Percentiles rank a stretch among this genome's conserved stretches.
phyloP scores from a whole-genome alignment of 1,140 invertebrate genomes.

The Atta texana region DNA sequence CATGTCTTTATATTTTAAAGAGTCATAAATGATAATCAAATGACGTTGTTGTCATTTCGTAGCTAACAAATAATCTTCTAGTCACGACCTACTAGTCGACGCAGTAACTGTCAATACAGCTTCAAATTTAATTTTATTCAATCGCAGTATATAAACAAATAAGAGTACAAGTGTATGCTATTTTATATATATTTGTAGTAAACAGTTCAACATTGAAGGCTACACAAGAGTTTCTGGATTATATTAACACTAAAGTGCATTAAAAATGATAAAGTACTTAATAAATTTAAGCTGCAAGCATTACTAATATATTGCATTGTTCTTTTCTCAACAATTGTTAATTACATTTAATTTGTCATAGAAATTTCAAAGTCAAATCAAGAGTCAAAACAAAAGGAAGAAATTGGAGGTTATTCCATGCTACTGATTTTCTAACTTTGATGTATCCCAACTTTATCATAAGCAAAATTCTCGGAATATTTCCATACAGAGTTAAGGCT shows the following conservation, averaged over 20 bases:
- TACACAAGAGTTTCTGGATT: too few relatives aligned
- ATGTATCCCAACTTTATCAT: not conserved
- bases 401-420: not conserved
- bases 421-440: not conserved
- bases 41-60: not conserved
- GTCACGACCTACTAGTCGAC: not conserved
- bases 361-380: not conserved
- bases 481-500: not conserved
- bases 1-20: not conserved
- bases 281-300: not conserved
- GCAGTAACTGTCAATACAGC: not conserved
- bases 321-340: not conserved
- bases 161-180: not conserved
- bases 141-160: too few relatives aligned
- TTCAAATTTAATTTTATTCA: not conserved
- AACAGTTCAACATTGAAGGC: too few relatives aligned
- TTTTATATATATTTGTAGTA: too few relatives aligned
- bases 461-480: not conserved
- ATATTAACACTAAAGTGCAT: not conserved
- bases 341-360: not conserved
- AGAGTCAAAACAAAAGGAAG: not conserved
- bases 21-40: not conserved
- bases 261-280: not conserved
- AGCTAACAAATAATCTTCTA: not conserved
- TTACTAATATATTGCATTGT: not conserved